phyloP scores from a whole-genome alignment of 1,140 invertebrate genomes.

The Habropoda laboriosa region DNA sequence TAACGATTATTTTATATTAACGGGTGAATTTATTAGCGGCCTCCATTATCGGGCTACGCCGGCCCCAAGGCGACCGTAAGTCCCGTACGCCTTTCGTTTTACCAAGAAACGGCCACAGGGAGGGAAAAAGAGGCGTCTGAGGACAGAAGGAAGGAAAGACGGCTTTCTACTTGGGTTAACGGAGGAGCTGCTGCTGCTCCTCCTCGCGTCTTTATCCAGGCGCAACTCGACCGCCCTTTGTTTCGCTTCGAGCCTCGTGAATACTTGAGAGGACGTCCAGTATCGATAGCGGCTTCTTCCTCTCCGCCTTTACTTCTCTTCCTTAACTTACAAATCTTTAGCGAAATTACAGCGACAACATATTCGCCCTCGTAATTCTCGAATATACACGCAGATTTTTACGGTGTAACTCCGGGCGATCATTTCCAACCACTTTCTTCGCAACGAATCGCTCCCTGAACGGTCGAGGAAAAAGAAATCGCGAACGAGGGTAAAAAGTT shows the following conservation, averaged over 20 bases:
- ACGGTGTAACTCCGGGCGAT: neutral
- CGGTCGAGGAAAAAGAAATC: neutral
- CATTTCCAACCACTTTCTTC: neutral
- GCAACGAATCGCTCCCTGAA: neutral
- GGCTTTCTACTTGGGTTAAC: conserved; percentile 53
- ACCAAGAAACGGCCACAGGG: conserved; percentile 42
- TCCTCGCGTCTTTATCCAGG: conserved; percentile 62
- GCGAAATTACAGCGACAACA: no score
- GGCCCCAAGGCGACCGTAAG: conserved; percentile 67
- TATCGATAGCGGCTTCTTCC: conserved; percentile 47
- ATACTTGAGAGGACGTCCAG: conserved; percentile 56
- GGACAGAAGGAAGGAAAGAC: conserved; percentile 10
- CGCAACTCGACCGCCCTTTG: conserved; percentile 57
- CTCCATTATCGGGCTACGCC: conserved; percentile 78
- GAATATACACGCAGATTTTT: no score
- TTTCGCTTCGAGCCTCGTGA: conserved; percentile 63
- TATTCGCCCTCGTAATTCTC: no score
- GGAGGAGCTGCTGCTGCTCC: no score
- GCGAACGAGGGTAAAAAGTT: conserved; percentile 31
- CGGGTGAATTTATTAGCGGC: conserved; percentile 79
- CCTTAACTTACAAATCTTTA: no score
- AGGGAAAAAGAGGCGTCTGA: conserved; percentile 21
- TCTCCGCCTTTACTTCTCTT: no score
- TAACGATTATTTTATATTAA: conserved; percentile 82
- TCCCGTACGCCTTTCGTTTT: conserved; percentile 67